These are phyloP conservation scores for Sclerodermus sp. DNA, from an alignment of 2,888 invertebrate genomes.

Conservation along the genomic window DNA sequence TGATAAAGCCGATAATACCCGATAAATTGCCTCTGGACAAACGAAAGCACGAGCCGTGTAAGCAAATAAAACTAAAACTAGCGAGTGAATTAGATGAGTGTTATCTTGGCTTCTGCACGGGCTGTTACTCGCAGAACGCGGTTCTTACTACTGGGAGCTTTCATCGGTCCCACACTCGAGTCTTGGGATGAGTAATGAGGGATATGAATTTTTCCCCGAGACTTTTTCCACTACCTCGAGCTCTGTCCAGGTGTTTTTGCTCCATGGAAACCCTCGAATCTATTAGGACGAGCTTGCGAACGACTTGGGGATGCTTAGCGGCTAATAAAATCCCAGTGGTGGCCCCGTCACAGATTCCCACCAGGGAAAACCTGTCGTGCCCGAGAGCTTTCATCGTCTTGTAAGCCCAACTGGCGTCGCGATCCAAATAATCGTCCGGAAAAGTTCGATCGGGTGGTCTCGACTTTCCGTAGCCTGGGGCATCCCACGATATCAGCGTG, in stretches of 20 bases:
- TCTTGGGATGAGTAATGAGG: too few species aligned
- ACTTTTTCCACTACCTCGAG: too few species aligned
- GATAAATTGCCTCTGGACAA: too few species aligned
- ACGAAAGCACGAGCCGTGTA: too few species aligned
- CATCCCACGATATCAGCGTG: conserved; percentile 77
- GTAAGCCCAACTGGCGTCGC: conserved; percentile 73
- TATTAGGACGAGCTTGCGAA: conserved; percentile 76
- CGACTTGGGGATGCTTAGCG: conserved; percentile 66
- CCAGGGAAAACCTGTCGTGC: conserved; percentile 70
- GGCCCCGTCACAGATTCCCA: conserved; percentile 93
- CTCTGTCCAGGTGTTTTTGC: conserved; percentile 67
- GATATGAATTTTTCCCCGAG: too few species aligned
- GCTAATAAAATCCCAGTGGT: conserved; percentile 77
- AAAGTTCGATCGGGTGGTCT: conserved; percentile 78
- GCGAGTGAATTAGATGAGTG: too few species aligned
- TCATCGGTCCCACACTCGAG: too few species aligned
- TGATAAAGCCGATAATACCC: too few species aligned
- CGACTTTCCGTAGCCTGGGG: conserved; percentile 85
- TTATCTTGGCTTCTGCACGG: too few species aligned
- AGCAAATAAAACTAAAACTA: too few species aligned
- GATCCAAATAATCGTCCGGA: conserved; percentile 69
- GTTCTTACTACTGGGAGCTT: too few species aligned
- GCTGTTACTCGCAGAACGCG: too few species aligned
- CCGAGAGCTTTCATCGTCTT: conserved; percentile 73
- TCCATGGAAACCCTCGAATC: conserved; percentile 77